phyloP scores from a whole-genome alignment of 1,140 invertebrate species.

The Centruroides vittatus region DNA sequence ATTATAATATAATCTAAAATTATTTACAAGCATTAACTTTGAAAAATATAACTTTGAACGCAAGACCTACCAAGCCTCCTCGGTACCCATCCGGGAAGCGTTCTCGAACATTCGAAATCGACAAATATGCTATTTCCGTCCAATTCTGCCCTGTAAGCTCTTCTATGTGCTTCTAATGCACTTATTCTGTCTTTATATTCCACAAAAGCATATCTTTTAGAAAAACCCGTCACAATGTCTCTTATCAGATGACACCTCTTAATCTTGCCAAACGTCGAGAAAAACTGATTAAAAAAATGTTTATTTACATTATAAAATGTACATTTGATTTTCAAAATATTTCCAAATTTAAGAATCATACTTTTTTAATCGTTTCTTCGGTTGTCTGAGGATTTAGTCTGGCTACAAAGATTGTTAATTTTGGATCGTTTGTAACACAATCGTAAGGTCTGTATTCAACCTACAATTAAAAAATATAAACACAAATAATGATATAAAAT shows the following conservation, averaged over 20 bases:
- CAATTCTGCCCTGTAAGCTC: constrained; percentile 47
- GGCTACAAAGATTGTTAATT: constrained; percentile 61
- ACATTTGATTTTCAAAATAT: no score
- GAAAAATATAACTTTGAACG: background rate
- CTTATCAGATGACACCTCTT: constrained; percentile 49
- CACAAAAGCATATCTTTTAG: constrained; percentile 70
- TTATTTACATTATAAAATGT: no score
- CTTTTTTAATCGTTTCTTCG: constrained; percentile 32
- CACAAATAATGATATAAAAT: background rate
- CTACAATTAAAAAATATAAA: constrained; percentile 1
- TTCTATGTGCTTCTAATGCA: constrained; percentile 42
- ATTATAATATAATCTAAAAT: constrained; percentile 12
- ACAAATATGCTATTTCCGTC: constrained; percentile 43
- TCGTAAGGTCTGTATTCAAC: constrained; percentile 49
- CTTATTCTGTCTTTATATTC: constrained; percentile 51
- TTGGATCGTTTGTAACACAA: constrained; percentile 48
- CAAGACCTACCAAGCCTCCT: constrained; percentile 45
- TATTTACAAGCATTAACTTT: background rate
- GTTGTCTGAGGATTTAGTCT: constrained; percentile 55
- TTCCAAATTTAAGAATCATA: constrained; percentile 1
- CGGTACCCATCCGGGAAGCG: constrained; percentile 63
- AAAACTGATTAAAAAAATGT: constrained; percentile 34
- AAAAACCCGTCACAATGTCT: constrained; percentile 66
- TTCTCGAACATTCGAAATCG: constrained; percentile 38
- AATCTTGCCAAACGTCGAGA: constrained; percentile 51